Conservation (phyloP, 2,888 invertebrate species). For the Caenorhabditis becei region DNA sequence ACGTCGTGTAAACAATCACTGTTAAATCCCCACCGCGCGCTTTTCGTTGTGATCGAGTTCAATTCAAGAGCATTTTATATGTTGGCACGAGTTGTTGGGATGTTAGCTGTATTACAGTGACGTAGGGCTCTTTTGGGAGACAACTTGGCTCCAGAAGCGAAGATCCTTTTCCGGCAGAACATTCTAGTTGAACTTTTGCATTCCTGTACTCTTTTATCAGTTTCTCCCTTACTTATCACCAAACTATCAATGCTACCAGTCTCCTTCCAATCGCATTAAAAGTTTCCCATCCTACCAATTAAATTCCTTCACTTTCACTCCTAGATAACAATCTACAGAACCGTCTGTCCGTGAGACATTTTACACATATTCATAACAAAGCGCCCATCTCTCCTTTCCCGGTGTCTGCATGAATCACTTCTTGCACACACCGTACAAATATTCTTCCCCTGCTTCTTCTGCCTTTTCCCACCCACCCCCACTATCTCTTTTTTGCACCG, state of each 20-base stretch:
- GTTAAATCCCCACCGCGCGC: not conserved
- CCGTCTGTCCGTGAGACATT: not conserved
- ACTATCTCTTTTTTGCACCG: slow-evolving; percentile 26
- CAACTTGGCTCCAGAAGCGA: too few species aligned
- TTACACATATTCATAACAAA: slow-evolving; percentile 13
- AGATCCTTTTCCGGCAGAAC: not conserved
- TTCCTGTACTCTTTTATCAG: not conserved
- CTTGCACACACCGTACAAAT: slow-evolving; percentile 47
- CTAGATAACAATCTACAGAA: slow-evolving; percentile 25
- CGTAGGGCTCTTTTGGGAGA: too few species aligned
- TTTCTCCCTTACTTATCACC: not conserved
- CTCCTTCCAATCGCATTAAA: not conserved
- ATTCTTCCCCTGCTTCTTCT: slow-evolving; percentile 5
- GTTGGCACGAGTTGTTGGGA: too few species aligned
- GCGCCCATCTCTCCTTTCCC: slow-evolving; percentile 12
- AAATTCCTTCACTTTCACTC: not conserved
- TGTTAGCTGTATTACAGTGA: too few species aligned
- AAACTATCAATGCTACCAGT: not conserved
- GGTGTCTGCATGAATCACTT: slow-evolving; percentile 29
- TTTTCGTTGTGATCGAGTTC: slow-evolving; percentile 2
- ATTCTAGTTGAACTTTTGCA: not conserved
- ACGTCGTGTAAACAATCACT: slow-evolving; percentile 5
- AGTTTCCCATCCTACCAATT: not conserved
- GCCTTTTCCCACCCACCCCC: slow-evolving; percentile 36
- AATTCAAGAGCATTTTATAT: not conserved